Percentiles rank a stretch among this genome's conserved stretches.
These are phyloP conservation scores for Anguilla marmorata DNA, from an alignment of 2,797 vertebrate species.

Conservation along the genomic window DNA sequence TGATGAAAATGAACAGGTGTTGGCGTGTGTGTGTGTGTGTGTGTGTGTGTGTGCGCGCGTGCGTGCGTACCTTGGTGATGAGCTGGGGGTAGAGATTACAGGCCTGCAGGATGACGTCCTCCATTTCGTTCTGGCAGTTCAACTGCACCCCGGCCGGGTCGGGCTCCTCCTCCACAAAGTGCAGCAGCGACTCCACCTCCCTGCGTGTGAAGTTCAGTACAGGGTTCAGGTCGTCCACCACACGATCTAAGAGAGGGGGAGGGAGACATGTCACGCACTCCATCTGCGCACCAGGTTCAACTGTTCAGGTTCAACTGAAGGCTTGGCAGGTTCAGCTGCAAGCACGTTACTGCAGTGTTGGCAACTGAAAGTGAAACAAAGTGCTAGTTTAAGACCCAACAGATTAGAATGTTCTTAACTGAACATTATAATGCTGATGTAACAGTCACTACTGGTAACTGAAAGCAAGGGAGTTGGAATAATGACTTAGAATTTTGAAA, in stretches of 20 bases:
- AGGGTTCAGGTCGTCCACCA: slow-evolving; percentile 97
- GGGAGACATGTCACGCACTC: slow-evolving; percentile 10
- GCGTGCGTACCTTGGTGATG: slow-evolving; percentile 84
- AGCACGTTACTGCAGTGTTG: not conserved
- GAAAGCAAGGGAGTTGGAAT: no score
- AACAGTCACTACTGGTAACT: no score
- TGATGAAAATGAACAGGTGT: not conserved
- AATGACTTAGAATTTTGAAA: no score
- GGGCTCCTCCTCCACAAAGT: slow-evolving; percentile 95
- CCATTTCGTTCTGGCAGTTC: slow-evolving; percentile 68
- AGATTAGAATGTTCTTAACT: no score
- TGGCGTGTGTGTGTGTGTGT: not conserved
- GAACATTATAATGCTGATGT: no score
- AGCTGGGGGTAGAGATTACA: slow-evolving; percentile 88
- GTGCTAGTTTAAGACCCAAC: not conserved
- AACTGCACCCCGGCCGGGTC: slow-evolving; percentile 66
- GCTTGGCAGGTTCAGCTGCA: not conserved
- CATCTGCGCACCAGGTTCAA: slow-evolving; percentile 8
- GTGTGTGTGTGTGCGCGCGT: not conserved
- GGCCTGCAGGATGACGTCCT: slow-evolving; percentile 81
- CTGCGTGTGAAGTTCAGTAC: slow-evolving; percentile 94
- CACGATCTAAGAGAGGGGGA: slow-evolving; percentile 79
- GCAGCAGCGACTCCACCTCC: slow-evolving; percentile 95
- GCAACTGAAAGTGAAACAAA: not conserved
- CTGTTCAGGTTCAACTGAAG: no score